Base-by-base conservation (phyloP, 2,797 vertebrate genomes). In the Tinamus major region DNA sequence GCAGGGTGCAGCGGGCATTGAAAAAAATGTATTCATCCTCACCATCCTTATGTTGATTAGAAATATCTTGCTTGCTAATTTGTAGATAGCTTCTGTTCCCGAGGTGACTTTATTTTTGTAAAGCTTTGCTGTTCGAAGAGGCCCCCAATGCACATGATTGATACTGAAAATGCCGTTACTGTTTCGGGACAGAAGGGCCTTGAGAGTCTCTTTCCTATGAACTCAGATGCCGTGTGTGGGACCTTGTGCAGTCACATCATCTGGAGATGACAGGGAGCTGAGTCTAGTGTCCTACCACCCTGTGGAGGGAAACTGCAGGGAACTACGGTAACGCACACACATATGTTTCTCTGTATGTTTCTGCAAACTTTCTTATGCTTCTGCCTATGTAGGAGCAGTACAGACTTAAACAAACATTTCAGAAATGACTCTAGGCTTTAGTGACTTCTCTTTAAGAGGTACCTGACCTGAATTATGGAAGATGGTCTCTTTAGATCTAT, bases 41-140 rank as follows among this genome's bases (percentile, higher is more conserved):
- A 11, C n/a, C 8, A 6, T 11, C 1, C 31, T 24, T 87, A 21
- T 41, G 49, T 74, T 88, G 78, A 56, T 80, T 53, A 62, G 72
- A 80, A 78, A 67, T 93, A 37, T 86, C 74, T 91, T 41, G 11
- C 80, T 95, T 94, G 56, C 93, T 90, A 72, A 89, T 82, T 61
- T 92, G 27, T 76, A 77, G 61, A n/a, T 84, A 74, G 64, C 46
- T 92, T 79, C 67, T 84, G 56, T 79, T 90, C 72, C 41, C 77
- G 82, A 13, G 9, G 15, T 89, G 84, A 53, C 62, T 93, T 90
- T 84, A 19, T 88, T 95, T 94, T 87, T 35, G 23, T 79, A 62
- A 82, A 90, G 48, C 18, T 3, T 61, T 71, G 39, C 87, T 74
- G 10, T 64, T 31, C n/a, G 9, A 35, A 67, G 70, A 46, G 77